Evolutionary conservation across 2,888 invertebrate species (phyloP).

Genomic region (Zootermopsis nevadensis): DNA sequence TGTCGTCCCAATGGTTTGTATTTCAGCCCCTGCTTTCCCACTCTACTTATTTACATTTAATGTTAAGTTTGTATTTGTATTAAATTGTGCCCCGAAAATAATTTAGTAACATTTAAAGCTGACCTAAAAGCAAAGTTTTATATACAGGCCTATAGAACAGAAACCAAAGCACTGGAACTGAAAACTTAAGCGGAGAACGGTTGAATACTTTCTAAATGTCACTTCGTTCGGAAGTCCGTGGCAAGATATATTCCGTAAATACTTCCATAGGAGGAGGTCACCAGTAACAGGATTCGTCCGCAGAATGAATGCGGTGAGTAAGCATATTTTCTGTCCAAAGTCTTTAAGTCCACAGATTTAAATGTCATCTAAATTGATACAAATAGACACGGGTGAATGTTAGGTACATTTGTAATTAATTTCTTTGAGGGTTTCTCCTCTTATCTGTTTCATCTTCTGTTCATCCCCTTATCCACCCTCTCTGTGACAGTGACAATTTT

Average conservation of each 20-base stretch:
- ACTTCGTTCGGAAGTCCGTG: not conserved
- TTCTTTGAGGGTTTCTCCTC: slow-evolving; percentile 31
- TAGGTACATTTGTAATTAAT: slow-evolving; percentile 38
- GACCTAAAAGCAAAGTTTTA: no score
- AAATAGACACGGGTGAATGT: slow-evolving; percentile 26
- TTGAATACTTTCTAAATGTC: not conserved
- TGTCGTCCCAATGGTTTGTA: no score
- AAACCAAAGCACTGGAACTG: not conserved
- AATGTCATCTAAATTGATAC: slow-evolving; percentile 25
- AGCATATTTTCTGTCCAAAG: slow-evolving; percentile 31
- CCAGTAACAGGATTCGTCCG: slow-evolving; percentile 7
- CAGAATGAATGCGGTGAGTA: slow-evolving; percentile 21
- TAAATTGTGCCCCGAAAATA: no score
- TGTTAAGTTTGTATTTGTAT: no score
- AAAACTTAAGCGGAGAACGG: not conserved
- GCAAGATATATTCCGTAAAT: slow-evolving; percentile 13
- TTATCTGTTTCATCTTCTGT: slow-evolving; percentile 1
- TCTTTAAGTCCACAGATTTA: slow-evolving; percentile 38
- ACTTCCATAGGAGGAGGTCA: slow-evolving; percentile 6
- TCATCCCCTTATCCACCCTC: slow-evolving; percentile 8
- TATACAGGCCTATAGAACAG: not conserved
- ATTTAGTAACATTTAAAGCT: no score
- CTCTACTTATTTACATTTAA: no score
- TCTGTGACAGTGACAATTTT: slow-evolving; percentile 7
- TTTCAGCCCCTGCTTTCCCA: no score